Evolutionary conservation across 2,888 invertebrate genomes (phyloP).

Genomic region (Aproaerema taeniolella): DNA sequence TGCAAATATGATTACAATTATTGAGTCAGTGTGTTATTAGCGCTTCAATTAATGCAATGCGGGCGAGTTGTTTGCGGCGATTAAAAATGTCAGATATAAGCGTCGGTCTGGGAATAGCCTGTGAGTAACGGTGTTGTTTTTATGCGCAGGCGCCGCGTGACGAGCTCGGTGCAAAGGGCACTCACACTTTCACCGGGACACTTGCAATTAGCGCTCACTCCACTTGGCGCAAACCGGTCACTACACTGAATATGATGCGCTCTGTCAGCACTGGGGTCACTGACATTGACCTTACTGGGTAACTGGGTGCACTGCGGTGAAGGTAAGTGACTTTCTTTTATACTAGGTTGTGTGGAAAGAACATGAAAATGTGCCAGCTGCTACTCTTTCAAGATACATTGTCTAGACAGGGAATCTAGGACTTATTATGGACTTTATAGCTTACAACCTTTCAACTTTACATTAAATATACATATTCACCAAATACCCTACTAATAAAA

Average conservation of each 20-base stretch:
- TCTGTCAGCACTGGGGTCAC: not conserved
- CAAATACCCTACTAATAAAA: too few species aligned
- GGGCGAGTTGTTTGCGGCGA: constrained; percentile 1
- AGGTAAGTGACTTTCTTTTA: too few species aligned
- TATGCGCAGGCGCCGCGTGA: constrained; percentile 4
- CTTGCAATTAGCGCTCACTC: not conserved
- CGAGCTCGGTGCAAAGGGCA: not conserved
- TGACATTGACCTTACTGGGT: not conserved
- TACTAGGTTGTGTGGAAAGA: too few species aligned
- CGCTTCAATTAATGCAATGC: not conserved
- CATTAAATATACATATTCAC: too few species aligned
- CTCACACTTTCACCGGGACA: constrained; percentile 6
- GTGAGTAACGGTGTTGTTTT: constrained; percentile 8
- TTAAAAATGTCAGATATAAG: constrained; percentile 11
- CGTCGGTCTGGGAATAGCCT: constrained; percentile 4
- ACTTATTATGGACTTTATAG: too few species aligned
- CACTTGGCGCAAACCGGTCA: not conserved
- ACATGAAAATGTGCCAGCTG: too few species aligned
- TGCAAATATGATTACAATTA: constrained; percentile 2
- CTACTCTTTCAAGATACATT: too few species aligned
- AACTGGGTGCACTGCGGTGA: too few species aligned
- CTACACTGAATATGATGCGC: not conserved
- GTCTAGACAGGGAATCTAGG: too few species aligned
- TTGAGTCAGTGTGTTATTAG: constrained; percentile 2
- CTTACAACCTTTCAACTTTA: too few species aligned